Percentiles rank a stretch among this genome's conserved stretches.
These are phyloP conservation scores for Chironex yamaguchii DNA, from an alignment of 30 jellyfish, hydroid and myxozoan species.

Conservation along the genomic window DNA sequence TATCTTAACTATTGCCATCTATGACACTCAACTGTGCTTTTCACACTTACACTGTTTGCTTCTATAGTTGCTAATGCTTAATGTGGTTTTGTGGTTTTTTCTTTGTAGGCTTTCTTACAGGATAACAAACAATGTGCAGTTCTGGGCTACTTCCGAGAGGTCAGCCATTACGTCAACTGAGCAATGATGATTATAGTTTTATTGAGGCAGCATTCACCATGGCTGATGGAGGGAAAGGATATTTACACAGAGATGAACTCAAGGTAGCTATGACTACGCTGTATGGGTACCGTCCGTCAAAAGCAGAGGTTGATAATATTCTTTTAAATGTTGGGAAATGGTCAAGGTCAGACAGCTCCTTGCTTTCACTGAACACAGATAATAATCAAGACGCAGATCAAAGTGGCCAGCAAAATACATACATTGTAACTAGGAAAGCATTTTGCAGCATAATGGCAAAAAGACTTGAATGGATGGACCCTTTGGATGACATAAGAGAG, in stretches of 20 bases:
- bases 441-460: background rate
- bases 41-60: no score
- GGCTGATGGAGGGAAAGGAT: conserved; percentile 70
- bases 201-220: conserved; percentile 52
- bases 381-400: conserved; percentile 13
- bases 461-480: conserved; percentile 25
- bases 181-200: conserved; percentile 10
- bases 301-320: conserved; percentile 42
- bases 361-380: background rate
- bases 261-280: conserved; percentile 65
- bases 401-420: background rate
- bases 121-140: no score
- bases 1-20: no score
- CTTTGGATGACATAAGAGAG: conserved; percentile 74
- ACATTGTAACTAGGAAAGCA: conserved; percentile 1
- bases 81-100: no score
- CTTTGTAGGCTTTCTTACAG: no score
- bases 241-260: conserved; percentile 57
- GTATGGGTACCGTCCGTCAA: conserved; percentile 80
- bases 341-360: background rate
- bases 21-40: no score
- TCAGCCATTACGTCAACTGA: no score
- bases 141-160: no score
- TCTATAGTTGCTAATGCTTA: no score
- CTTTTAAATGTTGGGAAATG: conserved; percentile 30